Conservation (phyloP, 2,797 vertebrate species). For the Chrysocyon brachyurus region DNA sequence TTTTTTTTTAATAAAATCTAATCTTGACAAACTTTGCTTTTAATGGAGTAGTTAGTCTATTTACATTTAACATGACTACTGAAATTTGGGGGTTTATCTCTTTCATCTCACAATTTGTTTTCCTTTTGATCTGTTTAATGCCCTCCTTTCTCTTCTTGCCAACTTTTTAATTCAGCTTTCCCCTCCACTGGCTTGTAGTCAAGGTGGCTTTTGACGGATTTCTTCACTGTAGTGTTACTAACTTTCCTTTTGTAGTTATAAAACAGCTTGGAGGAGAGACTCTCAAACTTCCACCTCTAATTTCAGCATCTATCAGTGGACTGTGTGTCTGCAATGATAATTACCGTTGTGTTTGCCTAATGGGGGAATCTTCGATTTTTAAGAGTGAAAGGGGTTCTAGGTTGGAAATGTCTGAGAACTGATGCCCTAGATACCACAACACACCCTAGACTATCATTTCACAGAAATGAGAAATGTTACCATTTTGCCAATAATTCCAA, state of each 20-base stretch:
- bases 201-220: neutral
- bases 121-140: conserved; percentile 32
- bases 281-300: neutral
- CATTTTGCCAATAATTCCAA: neutral
- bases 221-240: neutral
- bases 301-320: neutral
- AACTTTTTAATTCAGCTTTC: conserved; percentile 6
- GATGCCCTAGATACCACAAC: neutral
- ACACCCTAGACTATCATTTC: neutral
- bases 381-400: neutral
- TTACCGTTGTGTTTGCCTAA: neutral
- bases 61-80: conserved; percentile 53
- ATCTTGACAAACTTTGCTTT: conserved; percentile 52
- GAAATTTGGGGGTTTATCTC: neutral
- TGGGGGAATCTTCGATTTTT: neutral
- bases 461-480: neutral
- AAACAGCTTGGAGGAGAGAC: neutral
- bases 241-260: neutral
- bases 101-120: conserved; percentile 21
- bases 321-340: neutral
- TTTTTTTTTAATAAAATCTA: neutral
- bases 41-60: neutral
- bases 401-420: neutral
- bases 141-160: neutral
- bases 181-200: neutral